Evolutionary conservation across 1,140 invertebrate species (phyloP).

Genomic region (Plectus sambesii): DNA sequence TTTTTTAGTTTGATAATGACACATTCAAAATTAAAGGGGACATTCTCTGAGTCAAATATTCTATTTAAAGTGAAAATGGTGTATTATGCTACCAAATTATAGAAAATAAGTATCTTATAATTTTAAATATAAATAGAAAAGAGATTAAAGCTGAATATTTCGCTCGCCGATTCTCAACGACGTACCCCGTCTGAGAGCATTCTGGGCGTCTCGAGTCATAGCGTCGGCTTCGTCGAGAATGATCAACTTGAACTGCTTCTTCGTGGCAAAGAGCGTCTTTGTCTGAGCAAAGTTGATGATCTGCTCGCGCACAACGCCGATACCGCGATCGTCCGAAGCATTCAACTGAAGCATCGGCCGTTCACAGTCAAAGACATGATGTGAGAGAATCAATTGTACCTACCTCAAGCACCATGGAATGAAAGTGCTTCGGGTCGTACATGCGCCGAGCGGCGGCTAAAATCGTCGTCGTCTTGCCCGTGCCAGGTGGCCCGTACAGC

Average conservation of each 20-base stretch:
- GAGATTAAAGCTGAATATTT: not conserved
- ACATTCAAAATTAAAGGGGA: not conserved
- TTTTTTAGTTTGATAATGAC: too few relatives aligned
- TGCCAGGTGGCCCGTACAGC: conserved; percentile 96
- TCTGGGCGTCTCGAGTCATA: conserved; percentile 99
- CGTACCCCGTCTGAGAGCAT: conserved; percentile 85
- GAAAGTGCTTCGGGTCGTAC: conserved; percentile 72
- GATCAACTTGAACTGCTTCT: conserved; percentile 68
- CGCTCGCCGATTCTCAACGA: too few relatives aligned
- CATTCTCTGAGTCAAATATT: too few relatives aligned
- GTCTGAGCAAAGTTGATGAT: conserved; percentile 97
- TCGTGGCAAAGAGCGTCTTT: conserved; percentile 68
- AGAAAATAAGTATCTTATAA: not conserved
- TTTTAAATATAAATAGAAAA: conserved; percentile 4
- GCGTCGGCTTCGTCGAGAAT: conserved; percentile 99
- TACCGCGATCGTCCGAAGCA: conserved; percentile 97
- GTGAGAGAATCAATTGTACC: conserved; percentile 11
- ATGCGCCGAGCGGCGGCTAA: conserved; percentile 85
- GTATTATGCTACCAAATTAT: conserved; percentile 1
- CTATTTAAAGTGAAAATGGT: not conserved
- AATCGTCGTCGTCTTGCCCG: conserved; percentile 96
- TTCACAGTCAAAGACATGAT: not conserved
- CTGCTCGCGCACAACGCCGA: conserved; percentile 83
- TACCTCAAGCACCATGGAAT: conserved; percentile 64
- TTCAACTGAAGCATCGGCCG: conserved; percentile 74